A percentile compares a stretch with the other conserved stretches of the same genome.
phyloP scores from a whole-genome alignment of 2,888 invertebrate genomes.

The Sericinus montela region DNA sequence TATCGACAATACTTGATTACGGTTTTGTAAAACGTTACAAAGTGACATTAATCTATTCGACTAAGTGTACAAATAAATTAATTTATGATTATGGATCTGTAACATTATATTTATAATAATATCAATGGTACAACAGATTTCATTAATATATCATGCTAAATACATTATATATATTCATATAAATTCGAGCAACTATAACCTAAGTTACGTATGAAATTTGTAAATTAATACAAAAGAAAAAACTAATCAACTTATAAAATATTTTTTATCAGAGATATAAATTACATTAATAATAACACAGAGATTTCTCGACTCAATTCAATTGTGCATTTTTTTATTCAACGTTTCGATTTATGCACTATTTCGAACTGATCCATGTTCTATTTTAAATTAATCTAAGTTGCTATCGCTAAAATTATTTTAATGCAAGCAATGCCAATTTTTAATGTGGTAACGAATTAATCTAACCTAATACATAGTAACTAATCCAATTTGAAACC shows the following conservation, averaged over 20 bases:
- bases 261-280: neutral
- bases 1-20: slow-evolving; percentile 15
- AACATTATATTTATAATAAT: slow-evolving; percentile 43
- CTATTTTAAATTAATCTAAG: neutral
- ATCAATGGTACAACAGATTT: slow-evolving; percentile 63
- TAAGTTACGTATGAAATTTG: slow-evolving; percentile 15
- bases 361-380: neutral
- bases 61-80: slow-evolving; percentile 18
- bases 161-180: slow-evolving; percentile 13
- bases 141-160: slow-evolving; percentile 12
- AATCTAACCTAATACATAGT: neutral
- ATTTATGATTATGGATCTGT: slow-evolving; percentile 11
- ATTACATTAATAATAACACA: slow-evolving; percentile 9
- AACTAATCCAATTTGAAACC: neutral
- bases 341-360: neutral
- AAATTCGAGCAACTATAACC: slow-evolving; percentile 13
- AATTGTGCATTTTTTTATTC: neutral
- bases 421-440: neutral
- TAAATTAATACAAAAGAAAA: slow-evolving; percentile 6
- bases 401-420: neutral
- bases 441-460: neutral
- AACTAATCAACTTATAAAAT: slow-evolving; percentile 1
- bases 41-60: neutral
- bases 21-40: neutral
- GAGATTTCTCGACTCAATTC: slow-evolving; percentile 4